Evolutionary conservation across 2,113 vertebrate genomes (phyloP).

Genomic region (Aptenodytes forsteri): DNA sequence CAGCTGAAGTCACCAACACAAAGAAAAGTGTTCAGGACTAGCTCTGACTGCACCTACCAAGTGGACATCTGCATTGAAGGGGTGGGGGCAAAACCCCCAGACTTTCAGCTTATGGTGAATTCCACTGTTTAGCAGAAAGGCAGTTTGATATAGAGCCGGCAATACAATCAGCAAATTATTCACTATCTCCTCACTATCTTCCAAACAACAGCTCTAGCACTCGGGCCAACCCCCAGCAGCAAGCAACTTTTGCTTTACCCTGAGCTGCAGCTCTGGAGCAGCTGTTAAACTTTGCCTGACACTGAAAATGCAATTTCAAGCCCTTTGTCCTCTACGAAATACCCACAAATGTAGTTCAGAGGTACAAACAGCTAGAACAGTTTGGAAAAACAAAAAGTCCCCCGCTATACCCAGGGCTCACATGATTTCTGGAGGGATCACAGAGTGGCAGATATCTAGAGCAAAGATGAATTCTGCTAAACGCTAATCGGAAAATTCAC

Average conservation of each 20-base stretch:
- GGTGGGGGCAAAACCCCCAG: accelerated
- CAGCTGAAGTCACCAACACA: not conserved
- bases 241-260: not conserved
- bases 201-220: not conserved
- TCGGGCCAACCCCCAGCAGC: not conserved
- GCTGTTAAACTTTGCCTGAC: slow-evolving; percentile 12
- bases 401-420: not conserved
- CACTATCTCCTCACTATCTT: not conserved
- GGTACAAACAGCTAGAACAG: not conserved
- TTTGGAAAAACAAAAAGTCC: not conserved
- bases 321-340: slow-evolving; percentile 52
- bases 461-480: slow-evolving; percentile 38
- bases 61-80: not conserved
- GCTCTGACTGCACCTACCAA: not conserved
- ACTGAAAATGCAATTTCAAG: not conserved
- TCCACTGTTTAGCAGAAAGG: not conserved
- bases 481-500: not conserved
- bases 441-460: not conserved
- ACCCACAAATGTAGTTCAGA: slow-evolving; percentile 46
- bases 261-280: not conserved
- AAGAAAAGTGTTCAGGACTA: not conserved
- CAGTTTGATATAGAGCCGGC: not conserved
- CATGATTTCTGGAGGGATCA: slow-evolving; percentile 13
- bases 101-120: not conserved
- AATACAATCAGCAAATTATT: not conserved